Conservation (phyloP, 2,797 vertebrate species). For the Acanthiza pusilla region DNA sequence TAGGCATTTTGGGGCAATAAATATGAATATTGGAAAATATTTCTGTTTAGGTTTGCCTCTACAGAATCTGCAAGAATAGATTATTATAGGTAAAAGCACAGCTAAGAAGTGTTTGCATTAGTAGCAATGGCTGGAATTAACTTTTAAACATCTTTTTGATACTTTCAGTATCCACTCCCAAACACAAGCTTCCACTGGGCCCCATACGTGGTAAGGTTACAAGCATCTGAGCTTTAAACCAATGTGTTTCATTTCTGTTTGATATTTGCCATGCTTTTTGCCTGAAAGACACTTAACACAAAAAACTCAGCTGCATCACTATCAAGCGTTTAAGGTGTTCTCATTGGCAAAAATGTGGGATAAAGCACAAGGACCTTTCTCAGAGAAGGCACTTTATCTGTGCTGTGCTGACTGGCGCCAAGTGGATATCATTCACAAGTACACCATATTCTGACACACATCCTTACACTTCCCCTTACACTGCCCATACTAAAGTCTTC, state of each 20-base stretch:
- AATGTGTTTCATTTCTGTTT: background rate
- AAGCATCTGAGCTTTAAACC: background rate
- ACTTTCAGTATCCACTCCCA: background rate
- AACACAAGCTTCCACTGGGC: background rate
- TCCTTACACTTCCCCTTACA: background rate
- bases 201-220: background rate
- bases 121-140: background rate
- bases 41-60: background rate
- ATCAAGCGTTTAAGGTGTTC: background rate
- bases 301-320: background rate
- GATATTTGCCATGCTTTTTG: background rate
- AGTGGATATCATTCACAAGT: slow-evolving; percentile 5
- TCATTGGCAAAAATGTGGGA: background rate
- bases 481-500: background rate
- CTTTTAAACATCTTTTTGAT: background rate
- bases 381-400: background rate
- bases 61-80: background rate
- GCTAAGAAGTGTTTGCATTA: background rate
- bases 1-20: background rate
- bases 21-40: background rate
- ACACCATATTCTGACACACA: background rate
- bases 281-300: background rate
- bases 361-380: background rate
- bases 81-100: background rate
- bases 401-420: background rate